Percentiles rank a stretch among this genome's conserved stretches.
Evolutionary conservation across 2,113 vertebrate species (phyloP).

Genomic region (Sinocyclocheilus anophthalmus): DNA sequence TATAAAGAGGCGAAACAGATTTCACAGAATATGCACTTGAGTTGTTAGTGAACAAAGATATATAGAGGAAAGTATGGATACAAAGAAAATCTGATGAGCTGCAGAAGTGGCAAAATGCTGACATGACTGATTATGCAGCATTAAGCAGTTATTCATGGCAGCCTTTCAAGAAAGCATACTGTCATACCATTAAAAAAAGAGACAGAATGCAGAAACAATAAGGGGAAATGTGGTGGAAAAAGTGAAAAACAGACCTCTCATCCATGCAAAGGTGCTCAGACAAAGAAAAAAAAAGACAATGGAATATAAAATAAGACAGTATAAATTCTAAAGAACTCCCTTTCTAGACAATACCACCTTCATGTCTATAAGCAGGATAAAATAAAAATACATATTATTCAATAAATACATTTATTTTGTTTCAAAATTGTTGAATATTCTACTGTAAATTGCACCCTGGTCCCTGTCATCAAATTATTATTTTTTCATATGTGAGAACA

Average conservation of each 20-base stretch:
- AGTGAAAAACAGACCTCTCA: neutral
- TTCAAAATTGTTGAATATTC: neutral
- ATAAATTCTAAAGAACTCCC: neutral
- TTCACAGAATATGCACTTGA: neutral
- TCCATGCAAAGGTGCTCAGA: neutral
- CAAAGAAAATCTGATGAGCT: conserved; percentile 1
- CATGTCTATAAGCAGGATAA: neutral
- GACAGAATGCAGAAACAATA: conserved; percentile 33
- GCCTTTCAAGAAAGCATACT: conserved; percentile 25
- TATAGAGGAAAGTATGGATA: conserved; percentile 9
- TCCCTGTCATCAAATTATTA: neutral
- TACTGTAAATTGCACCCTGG: neutral
- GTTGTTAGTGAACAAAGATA: conserved; percentile 1
- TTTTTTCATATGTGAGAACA: neutral
- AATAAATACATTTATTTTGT: neutral
- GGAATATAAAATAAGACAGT: neutral
- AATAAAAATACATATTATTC: neutral
- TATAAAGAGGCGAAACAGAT: neutral
- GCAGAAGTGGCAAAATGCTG: neutral
- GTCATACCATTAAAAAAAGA: conserved; percentile 7
- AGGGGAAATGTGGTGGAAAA: conserved; percentile 21
- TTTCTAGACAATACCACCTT: neutral
- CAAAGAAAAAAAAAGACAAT: conserved; percentile 10
- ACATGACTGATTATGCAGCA: conserved; percentile 26
- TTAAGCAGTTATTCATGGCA: conserved; percentile 17